phyloP scores from a whole-genome alignment of 2,888 invertebrate species.

The Sinopyrophorus schimmeli region DNA sequence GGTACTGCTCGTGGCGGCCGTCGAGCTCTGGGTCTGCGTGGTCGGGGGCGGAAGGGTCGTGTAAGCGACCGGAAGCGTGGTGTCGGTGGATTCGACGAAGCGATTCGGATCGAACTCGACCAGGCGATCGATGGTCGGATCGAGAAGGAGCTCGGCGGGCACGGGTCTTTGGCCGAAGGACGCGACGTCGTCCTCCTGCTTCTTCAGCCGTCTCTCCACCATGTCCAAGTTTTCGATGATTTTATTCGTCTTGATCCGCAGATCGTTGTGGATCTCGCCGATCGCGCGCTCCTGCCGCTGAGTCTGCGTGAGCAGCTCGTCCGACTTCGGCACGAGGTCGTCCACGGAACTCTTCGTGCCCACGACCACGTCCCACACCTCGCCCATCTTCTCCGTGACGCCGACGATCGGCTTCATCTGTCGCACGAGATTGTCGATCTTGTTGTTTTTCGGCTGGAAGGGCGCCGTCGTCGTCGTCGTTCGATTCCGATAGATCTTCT shows the following conservation, averaged over 20 bases:
- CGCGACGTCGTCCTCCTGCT: slow-evolving; percentile 83
- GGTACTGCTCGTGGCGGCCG: slow-evolving; percentile 28
- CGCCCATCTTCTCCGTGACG: slow-evolving; percentile 88
- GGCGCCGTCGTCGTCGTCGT: slow-evolving; percentile 63
- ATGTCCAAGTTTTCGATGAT: slow-evolving; percentile 86
- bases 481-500: slow-evolving; percentile 53
- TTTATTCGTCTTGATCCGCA: slow-evolving; percentile 76
- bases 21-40: slow-evolving; percentile 29
- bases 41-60: slow-evolving; percentile 55
- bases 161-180: slow-evolving; percentile 75
- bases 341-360: slow-evolving; percentile 88
- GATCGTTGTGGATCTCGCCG: slow-evolving; percentile 81
- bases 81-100: slow-evolving; percentile 54
- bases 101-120: slow-evolving; percentile 78
- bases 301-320: slow-evolving; percentile 81
- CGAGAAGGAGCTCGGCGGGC: slow-evolving; percentile 72
- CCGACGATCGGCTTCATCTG: slow-evolving; percentile 84
- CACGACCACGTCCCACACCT: slow-evolving; percentile 88
- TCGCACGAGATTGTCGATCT: slow-evolving; percentile 78
- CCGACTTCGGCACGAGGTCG: slow-evolving; percentile 83
- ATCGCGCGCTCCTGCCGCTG: slow-evolving; percentile 86
- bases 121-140: slow-evolving; percentile 77
- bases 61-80: slow-evolving; percentile 46
- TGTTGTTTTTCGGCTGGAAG: slow-evolving; percentile 63
- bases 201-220: slow-evolving; percentile 81